Conservation (phyloP, 2,113 vertebrate species). For the Phrynosoma blainvillii region DNA sequence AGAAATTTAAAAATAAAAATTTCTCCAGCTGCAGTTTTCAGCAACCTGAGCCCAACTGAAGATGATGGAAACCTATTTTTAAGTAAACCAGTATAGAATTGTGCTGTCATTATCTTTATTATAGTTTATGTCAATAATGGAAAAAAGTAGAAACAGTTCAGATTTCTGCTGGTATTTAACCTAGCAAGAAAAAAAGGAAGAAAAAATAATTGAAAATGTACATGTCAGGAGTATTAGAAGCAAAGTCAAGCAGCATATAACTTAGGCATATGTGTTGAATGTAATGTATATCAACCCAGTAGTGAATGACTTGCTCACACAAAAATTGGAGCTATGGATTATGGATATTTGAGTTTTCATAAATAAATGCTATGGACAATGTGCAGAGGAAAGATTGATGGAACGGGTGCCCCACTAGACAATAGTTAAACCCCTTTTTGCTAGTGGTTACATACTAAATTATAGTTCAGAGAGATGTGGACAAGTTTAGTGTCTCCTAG, state of each 20-base stretch:
- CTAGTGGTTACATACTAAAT: no score
- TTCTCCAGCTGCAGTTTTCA: neutral
- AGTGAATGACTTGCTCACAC: neutral
- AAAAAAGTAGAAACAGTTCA: neutral
- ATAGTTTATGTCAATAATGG: neutral
- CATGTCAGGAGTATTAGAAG: no score
- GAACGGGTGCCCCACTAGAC: no score
- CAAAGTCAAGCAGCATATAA: neutral
- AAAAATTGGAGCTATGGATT: neutral
- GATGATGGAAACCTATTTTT: no score
- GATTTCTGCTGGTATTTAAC: neutral
- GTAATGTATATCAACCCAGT: neutral
- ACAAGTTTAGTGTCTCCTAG: no score
- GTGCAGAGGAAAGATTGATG: no score
- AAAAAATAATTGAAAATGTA: neutral
- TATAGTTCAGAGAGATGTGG: no score
- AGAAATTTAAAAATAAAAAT: neutral
- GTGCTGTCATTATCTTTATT: neutral
- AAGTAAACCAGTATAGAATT: no score
- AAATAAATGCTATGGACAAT: neutral
- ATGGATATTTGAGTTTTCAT: neutral
- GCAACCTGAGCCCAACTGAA: no score
- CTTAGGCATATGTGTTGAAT: neutral
- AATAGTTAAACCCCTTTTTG: no score
- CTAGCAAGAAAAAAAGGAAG: no score